Conservation (phyloP, 2,113 vertebrate genomes). For the Desmodus rotundus region DNA sequence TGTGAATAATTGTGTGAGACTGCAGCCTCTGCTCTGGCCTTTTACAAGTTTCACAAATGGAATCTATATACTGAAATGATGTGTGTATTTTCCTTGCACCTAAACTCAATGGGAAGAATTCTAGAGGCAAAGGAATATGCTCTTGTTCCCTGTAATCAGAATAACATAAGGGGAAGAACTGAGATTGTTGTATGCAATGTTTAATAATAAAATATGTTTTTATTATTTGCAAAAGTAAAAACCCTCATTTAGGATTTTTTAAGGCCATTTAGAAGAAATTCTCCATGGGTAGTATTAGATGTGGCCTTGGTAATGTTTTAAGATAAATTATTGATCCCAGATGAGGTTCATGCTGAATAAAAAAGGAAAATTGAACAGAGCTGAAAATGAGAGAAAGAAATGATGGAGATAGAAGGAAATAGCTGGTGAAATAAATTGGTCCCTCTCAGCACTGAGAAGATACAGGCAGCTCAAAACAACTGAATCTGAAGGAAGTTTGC, state of each 20-base stretch:
- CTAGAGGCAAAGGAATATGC: background rate
- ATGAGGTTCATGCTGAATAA: background rate
- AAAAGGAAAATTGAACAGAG: background rate
- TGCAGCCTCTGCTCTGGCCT: background rate
- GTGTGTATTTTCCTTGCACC: background rate
- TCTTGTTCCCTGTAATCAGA: background rate
- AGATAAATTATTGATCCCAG: background rate
- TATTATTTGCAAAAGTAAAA: background rate
- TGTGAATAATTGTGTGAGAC: background rate
- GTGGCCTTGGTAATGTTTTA: background rate
- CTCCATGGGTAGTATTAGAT: background rate
- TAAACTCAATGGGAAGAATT: background rate
- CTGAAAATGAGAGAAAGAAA: background rate
- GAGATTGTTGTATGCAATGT: background rate
- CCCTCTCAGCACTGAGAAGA: background rate
- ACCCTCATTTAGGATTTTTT: background rate
- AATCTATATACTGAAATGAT: background rate
- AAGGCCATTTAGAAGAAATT: background rate
- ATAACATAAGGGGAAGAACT: background rate
- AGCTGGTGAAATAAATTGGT: background rate
- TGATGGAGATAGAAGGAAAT: background rate
- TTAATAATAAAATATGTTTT: background rate
- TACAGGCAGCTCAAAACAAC: background rate
- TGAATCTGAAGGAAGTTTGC: background rate
- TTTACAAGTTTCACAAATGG: background rate